These are phyloP conservation scores for Cheilosia grossa DNA, from an alignment of 2,888 invertebrate genomes.

Conservation along the genomic window DNA sequence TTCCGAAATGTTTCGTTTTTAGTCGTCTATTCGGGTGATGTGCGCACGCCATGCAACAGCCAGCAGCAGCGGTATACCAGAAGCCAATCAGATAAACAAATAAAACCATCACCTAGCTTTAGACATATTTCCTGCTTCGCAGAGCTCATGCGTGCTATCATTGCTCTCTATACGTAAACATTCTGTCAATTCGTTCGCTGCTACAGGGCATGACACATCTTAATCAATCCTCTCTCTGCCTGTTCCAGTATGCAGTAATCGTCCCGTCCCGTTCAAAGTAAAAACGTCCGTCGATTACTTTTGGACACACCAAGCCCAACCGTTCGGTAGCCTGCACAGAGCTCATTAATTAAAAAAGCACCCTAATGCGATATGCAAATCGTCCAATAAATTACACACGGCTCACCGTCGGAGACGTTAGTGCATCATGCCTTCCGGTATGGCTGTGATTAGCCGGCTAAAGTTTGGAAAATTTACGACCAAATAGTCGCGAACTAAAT, in stretches of 20 bases:
- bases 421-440: conserved; percentile 67
- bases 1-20: conserved; percentile 51
- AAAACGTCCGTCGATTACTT: conserved; percentile 52
- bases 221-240: conserved; percentile 53
- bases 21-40: conserved; percentile 8
- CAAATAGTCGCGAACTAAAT: conserved; percentile 27
- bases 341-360: conserved; percentile 74
- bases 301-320: conserved; percentile 48
- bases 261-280: conserved; percentile 1
- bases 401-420: conserved; percentile 42
- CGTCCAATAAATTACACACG: conserved; percentile 64
- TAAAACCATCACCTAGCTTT: conserved; percentile 67
- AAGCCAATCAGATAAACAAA: conserved; percentile 56
- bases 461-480: conserved; percentile 49
- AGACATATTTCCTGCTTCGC: conserved; percentile 61
- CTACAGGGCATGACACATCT: conserved; percentile 67
- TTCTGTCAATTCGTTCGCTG: conserved; percentile 62
- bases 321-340: conserved; percentile 61
- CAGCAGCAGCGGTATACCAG: conserved; percentile 21
- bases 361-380: conserved; percentile 73
- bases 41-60: conserved; percentile 35
- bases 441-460: conserved; percentile 24
- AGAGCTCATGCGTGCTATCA: conserved; percentile 47
- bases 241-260: neutral
- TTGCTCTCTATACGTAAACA: conserved; percentile 51